phyloP scores from a whole-genome alignment of 2,888 invertebrate species.

The Lasioglossum morio region DNA sequence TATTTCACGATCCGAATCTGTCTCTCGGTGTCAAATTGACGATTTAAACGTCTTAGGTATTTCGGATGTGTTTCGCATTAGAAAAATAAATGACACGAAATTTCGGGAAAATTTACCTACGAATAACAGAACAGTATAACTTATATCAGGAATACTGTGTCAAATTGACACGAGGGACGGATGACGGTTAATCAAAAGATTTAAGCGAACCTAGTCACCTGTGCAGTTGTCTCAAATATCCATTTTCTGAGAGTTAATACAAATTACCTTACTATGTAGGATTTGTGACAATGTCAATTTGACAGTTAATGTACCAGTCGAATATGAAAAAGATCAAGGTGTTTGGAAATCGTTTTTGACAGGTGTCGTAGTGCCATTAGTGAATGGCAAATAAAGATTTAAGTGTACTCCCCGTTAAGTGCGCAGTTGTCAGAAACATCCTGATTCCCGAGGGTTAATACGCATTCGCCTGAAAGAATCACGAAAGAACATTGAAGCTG shows the following conservation, averaged over 20 bases:
- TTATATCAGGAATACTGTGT: too few species aligned
- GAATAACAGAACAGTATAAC: too few species aligned
- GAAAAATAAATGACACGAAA: too few species aligned
- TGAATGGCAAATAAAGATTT: not conserved
- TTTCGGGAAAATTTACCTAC: too few species aligned
- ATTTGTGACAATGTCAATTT: not conserved
- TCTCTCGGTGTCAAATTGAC: too few species aligned
- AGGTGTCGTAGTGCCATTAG: not conserved
- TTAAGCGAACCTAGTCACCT: not conserved
- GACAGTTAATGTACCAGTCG: not conserved
- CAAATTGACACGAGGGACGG: too few species aligned
- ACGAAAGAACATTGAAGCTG: constrained; percentile 25
- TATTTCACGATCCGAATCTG: too few species aligned
- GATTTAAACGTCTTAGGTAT: too few species aligned
- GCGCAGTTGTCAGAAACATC: not conserved
- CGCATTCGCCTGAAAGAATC: constrained; percentile 14
- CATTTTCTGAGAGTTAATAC: not conserved
- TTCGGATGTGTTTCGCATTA: too few species aligned
- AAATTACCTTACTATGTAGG: not conserved
- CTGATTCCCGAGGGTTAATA: not conserved
- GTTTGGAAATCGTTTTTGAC: not conserved
- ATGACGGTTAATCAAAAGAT: too few species aligned
- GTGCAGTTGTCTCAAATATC: not conserved
- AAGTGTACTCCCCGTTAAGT: not conserved
- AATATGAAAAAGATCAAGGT: not conserved